phyloP scores from a whole-genome alignment of 2,888 invertebrate species.

The Fragum sueziense region DNA sequence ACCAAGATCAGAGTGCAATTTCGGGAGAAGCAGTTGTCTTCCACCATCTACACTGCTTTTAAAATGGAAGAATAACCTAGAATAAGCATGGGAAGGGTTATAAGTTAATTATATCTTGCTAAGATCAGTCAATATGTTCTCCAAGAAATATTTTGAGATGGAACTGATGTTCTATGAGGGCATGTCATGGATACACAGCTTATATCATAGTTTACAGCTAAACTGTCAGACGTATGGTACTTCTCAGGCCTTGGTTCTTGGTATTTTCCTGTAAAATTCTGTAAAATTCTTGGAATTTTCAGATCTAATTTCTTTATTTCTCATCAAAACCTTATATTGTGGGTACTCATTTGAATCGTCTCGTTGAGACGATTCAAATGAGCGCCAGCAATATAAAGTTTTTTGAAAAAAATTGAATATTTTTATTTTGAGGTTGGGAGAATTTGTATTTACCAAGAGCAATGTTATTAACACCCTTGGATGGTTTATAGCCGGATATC shows the following conservation, averaged over 20 bases:
- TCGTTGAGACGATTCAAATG: background rate
- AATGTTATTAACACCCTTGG: conserved; percentile 11
- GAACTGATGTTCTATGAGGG: background rate
- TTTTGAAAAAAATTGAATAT: no score
- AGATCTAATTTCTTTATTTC: background rate
- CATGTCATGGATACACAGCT: background rate
- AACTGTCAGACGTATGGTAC: conserved; percentile 3
- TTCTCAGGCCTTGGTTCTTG: background rate
- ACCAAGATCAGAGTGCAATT: no score
- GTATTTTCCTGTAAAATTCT: background rate
- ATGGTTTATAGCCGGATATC: conserved; percentile 19
- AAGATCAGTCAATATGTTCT: background rate
- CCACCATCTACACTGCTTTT: no score
- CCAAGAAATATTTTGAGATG: background rate
- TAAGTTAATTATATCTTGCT: background rate
- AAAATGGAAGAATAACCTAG: background rate
- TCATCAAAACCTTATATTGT: background rate
- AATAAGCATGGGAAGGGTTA: background rate
- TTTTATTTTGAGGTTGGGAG: no score
- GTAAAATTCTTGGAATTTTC: background rate
- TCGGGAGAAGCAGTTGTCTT: no score
- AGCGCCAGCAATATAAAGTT: no score
- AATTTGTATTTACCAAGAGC: background rate
- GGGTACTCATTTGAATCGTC: background rate
- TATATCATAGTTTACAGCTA: conserved; percentile 22